These are phyloP conservation scores for Potorous gilbertii DNA, from an alignment of 2,797 vertebrate species.

Conservation along the genomic window DNA sequence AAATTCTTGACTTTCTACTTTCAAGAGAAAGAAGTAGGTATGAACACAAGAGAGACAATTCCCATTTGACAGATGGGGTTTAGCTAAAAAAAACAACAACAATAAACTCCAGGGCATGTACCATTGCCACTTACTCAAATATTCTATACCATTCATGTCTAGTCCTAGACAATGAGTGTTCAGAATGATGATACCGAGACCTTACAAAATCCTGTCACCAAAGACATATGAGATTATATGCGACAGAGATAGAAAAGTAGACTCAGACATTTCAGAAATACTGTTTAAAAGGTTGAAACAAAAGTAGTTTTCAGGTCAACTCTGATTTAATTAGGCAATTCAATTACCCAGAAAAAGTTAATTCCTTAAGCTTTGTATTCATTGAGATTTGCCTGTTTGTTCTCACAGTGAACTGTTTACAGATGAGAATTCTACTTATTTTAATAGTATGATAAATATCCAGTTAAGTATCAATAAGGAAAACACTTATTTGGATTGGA, in stretches of 20 bases:
- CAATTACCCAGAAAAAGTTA: conserved; percentile 9
- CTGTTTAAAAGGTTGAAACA: conserved; percentile 41
- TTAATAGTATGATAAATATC: conserved; percentile 21
- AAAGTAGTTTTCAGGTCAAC: conserved; percentile 35
- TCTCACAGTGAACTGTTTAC: conserved; percentile 20
- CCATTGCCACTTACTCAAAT: neutral
- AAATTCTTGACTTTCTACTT: conserved; percentile 34
- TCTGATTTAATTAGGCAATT: conserved; percentile 36
- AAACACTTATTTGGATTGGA: conserved; percentile 13
- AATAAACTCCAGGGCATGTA: neutral
- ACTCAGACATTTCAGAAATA: conserved; percentile 12
- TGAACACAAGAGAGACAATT: conserved; percentile 1
- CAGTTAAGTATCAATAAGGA: conserved; percentile 36
- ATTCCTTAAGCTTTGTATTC: conserved; percentile 47
- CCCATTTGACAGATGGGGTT: conserved; percentile 4
- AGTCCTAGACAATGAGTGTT: conserved; percentile 3
- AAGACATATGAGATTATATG: conserved; percentile 35
- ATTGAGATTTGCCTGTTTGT: conserved; percentile 51
- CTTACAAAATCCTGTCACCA: conserved; percentile 18
- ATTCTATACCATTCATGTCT: neutral
- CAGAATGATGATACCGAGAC: conserved; percentile 29
- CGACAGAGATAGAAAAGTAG: conserved; percentile 32
- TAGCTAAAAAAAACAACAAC: neutral
- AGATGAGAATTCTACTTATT: conserved; percentile 21
- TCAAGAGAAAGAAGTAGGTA: conserved; percentile 6